Evolutionary conservation across 2,797 vertebrate species (phyloP), one percentile per base, ranked within the genome.

Genomic region (Netta rufina): DNA sequence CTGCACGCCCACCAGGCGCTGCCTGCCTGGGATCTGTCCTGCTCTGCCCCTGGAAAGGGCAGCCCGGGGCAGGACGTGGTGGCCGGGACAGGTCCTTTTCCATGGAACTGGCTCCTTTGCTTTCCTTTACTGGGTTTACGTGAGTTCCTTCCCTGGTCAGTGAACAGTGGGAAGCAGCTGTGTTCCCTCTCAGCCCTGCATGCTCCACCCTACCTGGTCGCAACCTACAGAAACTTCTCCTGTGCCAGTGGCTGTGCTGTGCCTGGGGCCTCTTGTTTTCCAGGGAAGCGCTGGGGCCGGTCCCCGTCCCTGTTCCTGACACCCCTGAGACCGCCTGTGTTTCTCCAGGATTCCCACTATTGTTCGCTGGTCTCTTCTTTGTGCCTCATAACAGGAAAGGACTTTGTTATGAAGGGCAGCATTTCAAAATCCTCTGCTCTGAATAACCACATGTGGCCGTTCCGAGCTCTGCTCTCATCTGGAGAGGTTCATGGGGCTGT

Each of bases 11-110:
- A 62, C 14, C 30, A n/a, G 12, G 39, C 8, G 33, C 30, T 30
- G 15, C 32, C 61, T 89, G 54, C 49, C 30, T 16, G 27, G n/a
- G 1, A 2, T 65, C 62, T 78, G 61, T 13, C 38, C 38, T 13
- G 9, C 28, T 41, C 62, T 30, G 39, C 3, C 24, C 14, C 32
- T 1, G 16, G 22, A n/a, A 51, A 54, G 1, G 8, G 39, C 30
- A 47, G 51, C 41, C 21, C 2, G 25, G 39, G 57, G 16, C 43
- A 65, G 71, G 64, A 5, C 0, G 1, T 4, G 2, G 4, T 16
- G 47, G 28, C 9, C 2, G 16, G 65, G n/a, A 83, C 53, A 74
- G 69, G 43, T 8, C 16, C n/a, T 77, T 80, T 53, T 70, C 54
- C 9, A 1, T 0, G 3, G 56, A 84, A n/a, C 30, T 81, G 90